phyloP scores from a whole-genome alignment of 2,113 vertebrate genomes.

The Ciconia stormi region DNA sequence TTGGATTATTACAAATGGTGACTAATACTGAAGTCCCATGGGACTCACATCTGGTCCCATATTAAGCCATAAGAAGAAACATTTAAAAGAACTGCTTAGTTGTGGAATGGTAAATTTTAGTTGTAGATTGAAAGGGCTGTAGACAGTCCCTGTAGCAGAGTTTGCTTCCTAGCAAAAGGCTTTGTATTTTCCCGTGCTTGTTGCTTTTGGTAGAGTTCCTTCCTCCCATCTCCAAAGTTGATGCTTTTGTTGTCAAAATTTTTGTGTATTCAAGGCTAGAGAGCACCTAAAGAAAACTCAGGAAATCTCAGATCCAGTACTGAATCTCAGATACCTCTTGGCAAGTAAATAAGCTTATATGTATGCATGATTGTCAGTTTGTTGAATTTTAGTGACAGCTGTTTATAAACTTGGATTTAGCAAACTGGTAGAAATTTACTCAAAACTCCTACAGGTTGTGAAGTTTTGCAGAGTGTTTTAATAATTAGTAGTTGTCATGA shows the following conservation, averaged over 20 bases:
- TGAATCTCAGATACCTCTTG: background rate
- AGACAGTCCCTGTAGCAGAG: background rate
- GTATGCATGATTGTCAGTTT: too few relatives aligned
- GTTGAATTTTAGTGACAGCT: background rate
- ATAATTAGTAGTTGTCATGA: background rate
- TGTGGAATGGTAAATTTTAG: background rate
- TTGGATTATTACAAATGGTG: background rate
- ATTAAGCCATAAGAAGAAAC: background rate
- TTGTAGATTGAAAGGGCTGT: background rate
- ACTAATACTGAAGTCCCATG: background rate
- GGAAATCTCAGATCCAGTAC: background rate
- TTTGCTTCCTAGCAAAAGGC: background rate
- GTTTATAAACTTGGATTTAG: background rate
- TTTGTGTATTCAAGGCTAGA: background rate
- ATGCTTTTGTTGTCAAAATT: background rate
- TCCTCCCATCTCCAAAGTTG: background rate
- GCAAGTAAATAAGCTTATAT: background rate
- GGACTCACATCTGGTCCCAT: background rate
- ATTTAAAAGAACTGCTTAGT: background rate
- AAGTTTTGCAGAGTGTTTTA: background rate
- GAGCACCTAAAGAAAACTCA: background rate
- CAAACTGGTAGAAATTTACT: background rate
- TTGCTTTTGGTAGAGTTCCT: slow-evolving; percentile 32
- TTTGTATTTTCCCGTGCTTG: background rate
- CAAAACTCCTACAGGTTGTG: background rate